A percentile compares a stretch with the other conserved stretches of the same genome.
Conservation (phyloP, 35 echinoderm and acorn worm species). For the Anneissia japonica region DNA sequence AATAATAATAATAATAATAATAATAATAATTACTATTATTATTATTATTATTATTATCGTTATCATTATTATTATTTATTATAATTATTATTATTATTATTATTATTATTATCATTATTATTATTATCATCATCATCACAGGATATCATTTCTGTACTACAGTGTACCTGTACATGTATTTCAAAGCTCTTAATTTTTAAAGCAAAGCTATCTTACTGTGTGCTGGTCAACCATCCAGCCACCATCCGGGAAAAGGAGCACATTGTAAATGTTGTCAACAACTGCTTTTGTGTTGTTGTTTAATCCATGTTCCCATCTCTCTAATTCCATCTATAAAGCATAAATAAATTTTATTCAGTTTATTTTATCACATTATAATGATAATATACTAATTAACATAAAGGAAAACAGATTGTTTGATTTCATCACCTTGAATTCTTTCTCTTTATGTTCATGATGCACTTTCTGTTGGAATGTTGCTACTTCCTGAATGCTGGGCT, state of each 20-base stretch:
- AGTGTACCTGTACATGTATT: too few relatives aligned
- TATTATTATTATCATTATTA: too few relatives aligned
- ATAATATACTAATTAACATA: not conserved
- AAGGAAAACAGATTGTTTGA: not conserved
- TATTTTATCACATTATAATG: not conserved
- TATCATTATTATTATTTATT: too few relatives aligned
- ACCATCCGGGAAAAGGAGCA: slow-evolving; percentile 85
- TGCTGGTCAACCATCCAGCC: slow-evolving; percentile 94
- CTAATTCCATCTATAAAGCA: slow-evolving; percentile 65
- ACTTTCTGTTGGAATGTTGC: slow-evolving; percentile 90
- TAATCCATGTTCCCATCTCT: slow-evolving; percentile 66
- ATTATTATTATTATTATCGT: too few relatives aligned
- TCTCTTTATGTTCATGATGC: slow-evolving; percentile 75
- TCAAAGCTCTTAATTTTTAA: too few relatives aligned
- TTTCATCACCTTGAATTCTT: slow-evolving; percentile 69
- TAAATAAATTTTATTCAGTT: not conserved
- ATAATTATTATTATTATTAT: too few relatives aligned
- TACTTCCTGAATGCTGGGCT: slow-evolving; percentile 19
- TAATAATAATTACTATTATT: too few relatives aligned
- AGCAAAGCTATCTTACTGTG: slow-evolving; percentile 21
- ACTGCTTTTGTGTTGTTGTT: slow-evolving; percentile 46
- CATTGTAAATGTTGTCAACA: slow-evolving; percentile 75
- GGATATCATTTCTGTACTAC: too few relatives aligned
- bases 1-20: too few relatives aligned
- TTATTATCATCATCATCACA: too few relatives aligned